Evolutionary conservation across 2,113 vertebrate genomes (phyloP), one percentile per base, ranked within the genome.

Genomic region (Bolborhynchus lineola): DNA sequence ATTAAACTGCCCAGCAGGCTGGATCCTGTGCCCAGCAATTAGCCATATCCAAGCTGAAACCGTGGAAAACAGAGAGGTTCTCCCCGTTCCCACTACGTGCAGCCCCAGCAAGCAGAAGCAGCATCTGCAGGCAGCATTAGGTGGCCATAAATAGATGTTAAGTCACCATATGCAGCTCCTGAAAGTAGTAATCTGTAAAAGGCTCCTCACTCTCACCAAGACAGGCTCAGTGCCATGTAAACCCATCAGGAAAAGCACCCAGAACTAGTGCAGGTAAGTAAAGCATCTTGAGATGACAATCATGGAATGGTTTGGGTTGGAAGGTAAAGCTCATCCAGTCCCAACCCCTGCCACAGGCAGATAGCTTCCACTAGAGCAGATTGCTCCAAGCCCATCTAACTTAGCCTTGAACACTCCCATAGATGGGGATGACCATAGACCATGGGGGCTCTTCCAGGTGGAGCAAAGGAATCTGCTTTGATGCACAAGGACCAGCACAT

Each of bases 391-490:
- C 57, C 33, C 29, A 4, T 2, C 33, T 6, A 59, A n/a, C 57
- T 6, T 14, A 6, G 33, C 57, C 57, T 59, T 35, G 21, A 59
- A 59, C 57, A 23, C 33, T 24, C 13, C 33, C 57, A 35, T 4
- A 33, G 57, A 59, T 24, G 57, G 33, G 33, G 47, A 10, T 8
- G 21, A 4, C 25, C 18, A 1, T 0, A 59, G 46, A 9, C 37
- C 39, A 0, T 0, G 23, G 23, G 17, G 57, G 28, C 2, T 31
- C 29, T 10, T 1, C 4, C 1, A 14, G 46, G 13, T 7, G 42
- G 41, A 81, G n/a, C 4, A 9, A 46, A 11, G 33, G 60, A 37
- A 20, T 60, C 55, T 50, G n/a, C 33, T 52, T 14, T 7, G 23
- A 9, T 7, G 41, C 25, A 1, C 31, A 6, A 1, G 11, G 57